These are phyloP conservation scores for Misgurnus anguillicaudatus DNA, from an alignment of 2,113 vertebrate genomes.

Conservation along the genomic window DNA sequence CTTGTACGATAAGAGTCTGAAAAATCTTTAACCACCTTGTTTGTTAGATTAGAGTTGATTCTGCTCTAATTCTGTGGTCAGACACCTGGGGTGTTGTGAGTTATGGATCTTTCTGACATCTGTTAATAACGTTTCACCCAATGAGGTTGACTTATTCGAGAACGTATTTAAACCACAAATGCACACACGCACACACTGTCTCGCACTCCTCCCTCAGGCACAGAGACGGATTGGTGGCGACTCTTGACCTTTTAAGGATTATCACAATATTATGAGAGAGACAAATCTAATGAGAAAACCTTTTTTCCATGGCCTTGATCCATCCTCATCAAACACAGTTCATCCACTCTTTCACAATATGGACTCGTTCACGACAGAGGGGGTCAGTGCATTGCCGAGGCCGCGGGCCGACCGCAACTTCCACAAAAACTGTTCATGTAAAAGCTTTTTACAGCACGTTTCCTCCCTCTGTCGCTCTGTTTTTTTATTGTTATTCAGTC, in stretches of 20 bases:
- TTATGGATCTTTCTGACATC: neutral
- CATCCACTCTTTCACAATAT: slow-evolving; percentile 28
- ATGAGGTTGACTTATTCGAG: slow-evolving; percentile 4
- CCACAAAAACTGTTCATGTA: slow-evolving; percentile 8
- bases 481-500: slow-evolving; percentile 31
- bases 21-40: neutral
- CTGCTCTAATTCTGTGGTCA: slow-evolving; percentile 10
- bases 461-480: slow-evolving; percentile 14
- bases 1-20: neutral
- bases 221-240: slow-evolving; percentile 35
- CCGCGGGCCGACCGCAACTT: neutral
- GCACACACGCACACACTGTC: neutral
- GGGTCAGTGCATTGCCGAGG: neutral
- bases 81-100: slow-evolving; percentile 15
- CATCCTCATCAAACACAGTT: slow-evolving; percentile 36
- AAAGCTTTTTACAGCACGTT: slow-evolving; percentile 15
- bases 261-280: slow-evolving; percentile 42
- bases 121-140: slow-evolving; percentile 3
- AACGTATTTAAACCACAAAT: slow-evolving; percentile 1
- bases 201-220: slow-evolving; percentile 11
- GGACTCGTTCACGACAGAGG: slow-evolving; percentile 12
- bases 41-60: slow-evolving; percentile 5
- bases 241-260: slow-evolving; percentile 36
- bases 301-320: slow-evolving; percentile 40
- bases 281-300: slow-evolving; percentile 43